These are phyloP conservation scores for Uloborus diversus DNA, from an alignment of 1,140 invertebrate genomes.

Conservation along the genomic window DNA sequence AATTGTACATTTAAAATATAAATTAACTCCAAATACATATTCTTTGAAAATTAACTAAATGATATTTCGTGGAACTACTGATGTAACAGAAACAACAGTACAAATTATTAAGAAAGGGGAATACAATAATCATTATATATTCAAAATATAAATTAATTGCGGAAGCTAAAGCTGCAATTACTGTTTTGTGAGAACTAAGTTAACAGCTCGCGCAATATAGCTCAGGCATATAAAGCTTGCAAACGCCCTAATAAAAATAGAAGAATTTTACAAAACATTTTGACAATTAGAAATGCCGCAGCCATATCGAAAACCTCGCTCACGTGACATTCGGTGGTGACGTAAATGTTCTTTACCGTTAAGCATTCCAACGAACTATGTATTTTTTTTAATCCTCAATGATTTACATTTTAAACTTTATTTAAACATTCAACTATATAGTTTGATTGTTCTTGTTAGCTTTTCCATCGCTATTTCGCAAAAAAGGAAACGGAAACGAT, in stretches of 20 bases:
- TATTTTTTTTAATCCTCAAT: slow-evolving; percentile 42
- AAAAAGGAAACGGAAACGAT: slow-evolving; percentile 32
- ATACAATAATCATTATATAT: too few relatives aligned
- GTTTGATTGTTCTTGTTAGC: slow-evolving; percentile 56
- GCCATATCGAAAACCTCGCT: slow-evolving; percentile 7
- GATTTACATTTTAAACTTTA: slow-evolving; percentile 46
- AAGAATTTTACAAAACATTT: slow-evolving; percentile 1
- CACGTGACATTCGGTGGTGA: slow-evolving; percentile 45
- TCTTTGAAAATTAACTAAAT: too few relatives aligned
- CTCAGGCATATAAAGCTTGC: neutral
- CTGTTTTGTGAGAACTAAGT: too few relatives aligned
- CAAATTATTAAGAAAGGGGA: too few relatives aligned
- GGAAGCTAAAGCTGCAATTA: too few relatives aligned
- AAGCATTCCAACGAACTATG: slow-evolving; percentile 51
- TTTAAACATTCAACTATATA: slow-evolving; percentile 52
- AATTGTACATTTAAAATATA: too few relatives aligned
- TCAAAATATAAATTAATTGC: too few relatives aligned
- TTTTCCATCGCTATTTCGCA: slow-evolving; percentile 35
- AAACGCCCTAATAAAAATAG: neutral
- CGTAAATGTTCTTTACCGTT: slow-evolving; percentile 53
- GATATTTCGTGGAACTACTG: too few relatives aligned
- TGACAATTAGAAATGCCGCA: neutral
- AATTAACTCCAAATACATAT: too few relatives aligned
- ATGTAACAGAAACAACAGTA: too few relatives aligned
- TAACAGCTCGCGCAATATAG: neutral